Conservation (phyloP, 2,113 vertebrate species). For the Pseudolaguvia tuberculata region DNA sequence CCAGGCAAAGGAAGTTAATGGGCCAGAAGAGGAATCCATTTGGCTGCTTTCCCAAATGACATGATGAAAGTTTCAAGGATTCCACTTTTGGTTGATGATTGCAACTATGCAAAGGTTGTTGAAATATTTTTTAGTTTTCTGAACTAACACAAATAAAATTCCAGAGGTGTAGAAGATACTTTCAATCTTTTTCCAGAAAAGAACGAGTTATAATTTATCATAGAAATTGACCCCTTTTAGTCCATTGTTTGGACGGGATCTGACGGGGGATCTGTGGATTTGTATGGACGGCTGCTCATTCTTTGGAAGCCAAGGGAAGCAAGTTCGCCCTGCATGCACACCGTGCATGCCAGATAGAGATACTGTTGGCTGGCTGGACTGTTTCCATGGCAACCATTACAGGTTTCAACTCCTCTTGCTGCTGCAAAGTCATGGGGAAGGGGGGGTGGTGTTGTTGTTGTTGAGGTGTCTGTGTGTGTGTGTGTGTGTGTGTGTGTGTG, state of each 20-base stretch:
- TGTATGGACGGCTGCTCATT: conserved; percentile 32
- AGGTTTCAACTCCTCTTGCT: conserved; percentile 49
- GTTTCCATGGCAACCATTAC: conserved; percentile 54
- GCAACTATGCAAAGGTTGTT: neutral
- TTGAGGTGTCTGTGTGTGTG: too few species aligned
- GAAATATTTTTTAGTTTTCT: neutral
- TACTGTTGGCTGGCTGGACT: conserved; percentile 52
- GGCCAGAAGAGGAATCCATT: conserved; percentile 20
- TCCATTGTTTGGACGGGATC: neutral
- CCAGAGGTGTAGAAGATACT: neutral
- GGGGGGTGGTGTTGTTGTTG: neutral
- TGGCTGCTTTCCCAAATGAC: conserved; percentile 14
- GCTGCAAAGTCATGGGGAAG: conserved; percentile 46
- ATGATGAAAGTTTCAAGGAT: conserved; percentile 5
- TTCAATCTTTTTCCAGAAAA: neutral
- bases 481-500: neutral
- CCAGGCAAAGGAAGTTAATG: conserved; percentile 10
- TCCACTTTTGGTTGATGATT: neutral
- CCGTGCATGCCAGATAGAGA: conserved; percentile 44
- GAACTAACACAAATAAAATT: neutral
- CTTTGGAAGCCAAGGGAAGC: conserved; percentile 35
- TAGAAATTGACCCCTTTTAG: neutral
- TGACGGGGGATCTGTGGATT: conserved; percentile 19
- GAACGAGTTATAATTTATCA: neutral
- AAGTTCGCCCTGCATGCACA: conserved; percentile 45